Evolutionary conservation across 2,113 vertebrate species (phyloP).

Genomic region (Clarias macrocephalus): DNA sequence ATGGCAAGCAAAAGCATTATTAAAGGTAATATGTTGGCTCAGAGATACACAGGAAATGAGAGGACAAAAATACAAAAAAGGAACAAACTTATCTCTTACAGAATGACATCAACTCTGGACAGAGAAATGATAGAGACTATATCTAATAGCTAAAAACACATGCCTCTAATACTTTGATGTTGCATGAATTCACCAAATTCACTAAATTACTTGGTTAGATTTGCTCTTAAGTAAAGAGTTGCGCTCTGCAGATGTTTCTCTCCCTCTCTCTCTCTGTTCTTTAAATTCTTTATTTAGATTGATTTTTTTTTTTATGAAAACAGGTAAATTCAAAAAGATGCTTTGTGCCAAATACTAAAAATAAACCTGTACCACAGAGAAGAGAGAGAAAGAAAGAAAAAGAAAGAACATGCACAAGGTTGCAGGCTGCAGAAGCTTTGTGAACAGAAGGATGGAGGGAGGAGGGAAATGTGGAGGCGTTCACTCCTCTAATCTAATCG

Average conservation of each 20-base stretch:
- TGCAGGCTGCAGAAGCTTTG: slow-evolving; percentile 42
- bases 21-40: slow-evolving; percentile 3
- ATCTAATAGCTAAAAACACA: background rate
- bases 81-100: slow-evolving; percentile 8
- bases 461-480: slow-evolving; percentile 40
- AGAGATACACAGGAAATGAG: background rate
- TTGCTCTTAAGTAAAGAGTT: slow-evolving; percentile 12
- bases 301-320: slow-evolving; percentile 33
- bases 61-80: slow-evolving; percentile 29
- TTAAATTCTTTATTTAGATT: slow-evolving; percentile 30
- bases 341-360: slow-evolving; percentile 45
- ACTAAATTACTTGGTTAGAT: background rate
- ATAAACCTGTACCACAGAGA: slow-evolving; percentile 30
- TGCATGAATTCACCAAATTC: background rate
- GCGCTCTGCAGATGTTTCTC: background rate
- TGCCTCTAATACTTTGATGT: background rate
- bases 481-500: slow-evolving; percentile 23
- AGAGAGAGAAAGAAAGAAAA: slow-evolving; percentile 2
- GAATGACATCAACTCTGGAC: slow-evolving; percentile 8
- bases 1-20: background rate
- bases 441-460: slow-evolving; percentile 37
- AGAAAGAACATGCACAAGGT: slow-evolving; percentile 46
- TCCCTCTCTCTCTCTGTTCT: slow-evolving; percentile 1
- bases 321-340: slow-evolving; percentile 1
- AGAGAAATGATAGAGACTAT: background rate